Percentiles rank a stretch among this genome's conserved stretches.
phyloP scores from a whole-genome alignment of 2,888 invertebrate species.

The Coleophora deauratella region DNA sequence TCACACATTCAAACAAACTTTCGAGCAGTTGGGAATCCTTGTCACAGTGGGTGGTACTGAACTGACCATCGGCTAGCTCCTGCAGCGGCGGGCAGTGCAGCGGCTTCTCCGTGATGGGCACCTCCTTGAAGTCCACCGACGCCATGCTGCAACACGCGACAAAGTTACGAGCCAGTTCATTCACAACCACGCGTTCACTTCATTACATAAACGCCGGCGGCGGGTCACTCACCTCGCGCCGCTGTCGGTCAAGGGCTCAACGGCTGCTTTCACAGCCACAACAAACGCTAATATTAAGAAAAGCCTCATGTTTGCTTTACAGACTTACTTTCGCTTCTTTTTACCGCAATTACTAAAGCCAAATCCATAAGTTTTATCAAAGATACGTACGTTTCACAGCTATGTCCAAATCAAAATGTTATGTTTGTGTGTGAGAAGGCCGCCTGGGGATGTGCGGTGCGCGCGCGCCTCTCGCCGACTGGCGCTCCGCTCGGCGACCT shows the following conservation, averaged over 20 bases:
- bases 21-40: too few relatives aligned
- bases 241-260: slow-evolving; percentile 30
- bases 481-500: neutral
- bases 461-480: neutral
- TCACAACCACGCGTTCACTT: too few relatives aligned
- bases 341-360: too few relatives aligned
- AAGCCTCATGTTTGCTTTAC: neutral
- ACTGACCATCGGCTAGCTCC: slow-evolving; percentile 78
- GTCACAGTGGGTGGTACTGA: too few relatives aligned
- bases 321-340: neutral
- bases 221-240: slow-evolving; percentile 23
- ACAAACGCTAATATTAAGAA: slow-evolving; percentile 7
- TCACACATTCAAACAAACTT: too few relatives aligned
- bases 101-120: slow-evolving; percentile 71
- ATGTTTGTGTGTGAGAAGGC: neutral
- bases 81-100: slow-evolving; percentile 75
- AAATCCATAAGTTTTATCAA: too few relatives aligned
- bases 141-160: slow-evolving; percentile 40
- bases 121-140: slow-evolving; percentile 41
- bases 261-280: slow-evolving; percentile 14
- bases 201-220: too few relatives aligned
- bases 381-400: neutral
- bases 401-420: too few relatives aligned
- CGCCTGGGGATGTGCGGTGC: neutral
- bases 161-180: too few relatives aligned